A percentile compares a stretch with the other conserved stretches of the same genome.
Evolutionary conservation across 2,113 vertebrate genomes (phyloP).

Genomic region (Eublepharis macularius): DNA sequence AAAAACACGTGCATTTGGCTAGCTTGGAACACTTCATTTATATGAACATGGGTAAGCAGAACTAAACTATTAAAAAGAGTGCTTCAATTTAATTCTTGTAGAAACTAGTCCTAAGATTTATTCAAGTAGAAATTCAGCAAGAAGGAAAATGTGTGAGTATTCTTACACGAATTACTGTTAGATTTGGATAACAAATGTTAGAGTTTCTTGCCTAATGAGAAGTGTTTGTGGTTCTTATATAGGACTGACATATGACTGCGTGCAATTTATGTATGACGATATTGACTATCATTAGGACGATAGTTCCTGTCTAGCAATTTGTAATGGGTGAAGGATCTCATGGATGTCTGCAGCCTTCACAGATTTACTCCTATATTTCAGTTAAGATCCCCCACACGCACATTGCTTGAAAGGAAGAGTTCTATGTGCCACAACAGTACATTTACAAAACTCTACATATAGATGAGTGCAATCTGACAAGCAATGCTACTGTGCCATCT

Average conservation of each 20-base stretch:
- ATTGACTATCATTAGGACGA: no score
- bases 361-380: background rate
- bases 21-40: conserved; percentile 17
- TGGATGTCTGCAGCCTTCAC: background rate
- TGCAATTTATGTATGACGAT: conserved; percentile 50
- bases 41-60: background rate
- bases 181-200: conserved; percentile 36
- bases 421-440: background rate
- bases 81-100: conserved; percentile 30
- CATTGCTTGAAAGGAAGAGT: background rate
- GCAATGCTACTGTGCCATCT: background rate
- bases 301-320: background rate
- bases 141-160: conserved; percentile 65
- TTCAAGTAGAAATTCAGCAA: conserved; percentile 40
- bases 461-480: background rate
- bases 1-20: background rate
- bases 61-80: background rate
- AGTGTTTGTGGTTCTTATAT: conserved; percentile 59
- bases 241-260: conserved; percentile 50
- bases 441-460: background rate
- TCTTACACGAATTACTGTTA: conserved; percentile 53
- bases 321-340: background rate
- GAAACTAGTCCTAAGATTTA: conserved; percentile 52
- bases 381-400: background rate
- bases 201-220: conserved; percentile 19